Conservation (phyloP, 1,140 invertebrate species). For the Eumeta japonica region DNA sequence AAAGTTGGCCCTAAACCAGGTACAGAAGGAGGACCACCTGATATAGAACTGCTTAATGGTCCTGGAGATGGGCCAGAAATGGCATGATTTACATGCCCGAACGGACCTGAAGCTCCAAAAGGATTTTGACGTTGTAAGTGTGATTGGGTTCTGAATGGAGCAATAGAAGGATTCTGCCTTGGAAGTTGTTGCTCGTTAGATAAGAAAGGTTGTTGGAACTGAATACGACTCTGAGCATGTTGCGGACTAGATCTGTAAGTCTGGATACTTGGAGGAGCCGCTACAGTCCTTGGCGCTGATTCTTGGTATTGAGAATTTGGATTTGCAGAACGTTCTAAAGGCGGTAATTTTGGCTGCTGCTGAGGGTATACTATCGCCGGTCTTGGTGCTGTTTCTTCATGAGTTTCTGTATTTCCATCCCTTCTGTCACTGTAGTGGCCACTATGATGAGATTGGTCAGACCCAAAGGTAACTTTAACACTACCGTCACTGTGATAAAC, state of each 20-base stretch:
- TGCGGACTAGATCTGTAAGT: slow-evolving; percentile 24
- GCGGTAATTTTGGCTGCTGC: slow-evolving; percentile 26
- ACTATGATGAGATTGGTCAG: slow-evolving; percentile 48
- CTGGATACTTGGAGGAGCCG: slow-evolving; percentile 27
- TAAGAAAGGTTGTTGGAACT: slow-evolving; percentile 49
- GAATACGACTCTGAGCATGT: slow-evolving; percentile 45
- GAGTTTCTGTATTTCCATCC: slow-evolving; percentile 57
- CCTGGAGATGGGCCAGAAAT: slow-evolving; percentile 30
- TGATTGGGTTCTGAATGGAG: slow-evolving; percentile 39
- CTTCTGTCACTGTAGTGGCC: slow-evolving; percentile 55
- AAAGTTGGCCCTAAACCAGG: slow-evolving; percentile 26
- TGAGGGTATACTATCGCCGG: slow-evolving; percentile 61
- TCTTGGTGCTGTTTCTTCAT: slow-evolving; percentile 59
- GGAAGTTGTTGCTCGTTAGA: slow-evolving; percentile 45
- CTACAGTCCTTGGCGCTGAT: slow-evolving; percentile 21
- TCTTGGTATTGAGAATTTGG: slow-evolving; percentile 36
- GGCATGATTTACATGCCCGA: too few species aligned
- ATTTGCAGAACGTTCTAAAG: slow-evolving; percentile 19
- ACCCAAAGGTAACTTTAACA: slow-evolving; percentile 74
- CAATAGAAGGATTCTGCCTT: slow-evolving; percentile 36
- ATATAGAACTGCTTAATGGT: slow-evolving; percentile 22
- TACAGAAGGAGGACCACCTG: slow-evolving; percentile 26
- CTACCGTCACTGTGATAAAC: slow-evolving; percentile 73
- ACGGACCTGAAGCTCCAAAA: slow-evolving; percentile 34
- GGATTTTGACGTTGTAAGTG: slow-evolving; percentile 40